Evolutionary conservation across 2,888 invertebrate species (phyloP).

Genomic region (Helobdella robusta): DNA sequence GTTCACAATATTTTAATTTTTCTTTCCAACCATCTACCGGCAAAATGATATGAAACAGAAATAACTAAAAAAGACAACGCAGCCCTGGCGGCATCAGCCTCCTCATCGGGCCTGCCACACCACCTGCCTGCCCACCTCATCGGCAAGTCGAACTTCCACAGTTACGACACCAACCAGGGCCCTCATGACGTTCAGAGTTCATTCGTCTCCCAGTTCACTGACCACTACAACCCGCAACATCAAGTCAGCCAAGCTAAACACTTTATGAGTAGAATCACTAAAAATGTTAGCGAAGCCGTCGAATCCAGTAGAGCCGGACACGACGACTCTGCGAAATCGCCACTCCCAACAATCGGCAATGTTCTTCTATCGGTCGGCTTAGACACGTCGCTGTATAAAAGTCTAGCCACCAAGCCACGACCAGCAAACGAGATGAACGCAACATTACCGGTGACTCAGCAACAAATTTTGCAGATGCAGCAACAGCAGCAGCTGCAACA

Average conservation of each 20-base stretch:
- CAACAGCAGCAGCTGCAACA: neutral
- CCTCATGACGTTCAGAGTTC: constrained; percentile 8
- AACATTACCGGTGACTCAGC: neutral
- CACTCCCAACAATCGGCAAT: constrained; percentile 13
- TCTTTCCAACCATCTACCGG: no score
- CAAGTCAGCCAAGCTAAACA: constrained; percentile 12
- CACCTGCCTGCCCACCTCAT: neutral
- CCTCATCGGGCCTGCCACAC: constrained; percentile 6
- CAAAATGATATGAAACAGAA: no score
- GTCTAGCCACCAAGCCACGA: neutral
- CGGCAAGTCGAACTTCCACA: neutral
- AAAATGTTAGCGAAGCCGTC: neutral
- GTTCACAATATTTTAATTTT: no score
- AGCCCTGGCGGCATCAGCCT: neutral
- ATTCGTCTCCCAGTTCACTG: constrained; percentile 23
- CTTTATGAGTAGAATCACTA: constrained; percentile 14
- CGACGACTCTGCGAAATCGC: neutral
- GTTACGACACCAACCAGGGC: neutral
- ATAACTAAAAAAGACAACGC: constrained; percentile 12
- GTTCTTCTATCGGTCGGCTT: constrained; percentile 11
- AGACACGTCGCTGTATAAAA: constrained; percentile 5
- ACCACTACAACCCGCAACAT: constrained; percentile 24
- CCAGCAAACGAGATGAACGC: no score
- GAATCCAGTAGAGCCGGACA: neutral
- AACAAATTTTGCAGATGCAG: neutral